Percentiles rank a stretch among this genome's conserved stretches.
Evolutionary conservation across 2,888 invertebrate genomes (phyloP).

Genomic region (Tanytarsus gracilentus): DNA sequence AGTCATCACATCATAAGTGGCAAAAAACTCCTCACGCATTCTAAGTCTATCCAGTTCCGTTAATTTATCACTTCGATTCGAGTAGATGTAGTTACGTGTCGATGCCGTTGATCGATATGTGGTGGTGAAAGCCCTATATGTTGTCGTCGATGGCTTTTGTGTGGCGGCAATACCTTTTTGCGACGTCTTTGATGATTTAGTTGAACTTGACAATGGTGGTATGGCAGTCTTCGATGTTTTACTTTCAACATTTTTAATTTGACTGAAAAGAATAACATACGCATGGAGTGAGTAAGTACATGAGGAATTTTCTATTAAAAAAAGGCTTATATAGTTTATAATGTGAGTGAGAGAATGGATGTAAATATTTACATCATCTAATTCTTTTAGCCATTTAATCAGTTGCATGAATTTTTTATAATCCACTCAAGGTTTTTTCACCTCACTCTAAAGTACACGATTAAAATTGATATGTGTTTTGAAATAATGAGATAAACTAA

Average conservation of each 20-base stretch:
- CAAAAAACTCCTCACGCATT: constrained; percentile 72
- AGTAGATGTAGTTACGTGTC: not conserved
- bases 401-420: not conserved
- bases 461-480: no score
- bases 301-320: constrained; percentile 6
- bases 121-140: constrained; percentile 8
- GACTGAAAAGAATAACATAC: constrained; percentile 21
- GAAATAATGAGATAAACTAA: not conserved
- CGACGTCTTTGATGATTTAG: constrained; percentile 29
- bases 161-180: constrained; percentile 12
- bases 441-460: no score
- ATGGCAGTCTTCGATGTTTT: constrained; percentile 19
- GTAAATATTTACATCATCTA: constrained; percentile 15
- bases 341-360: not conserved
- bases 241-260: constrained; percentile 26
- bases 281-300: not conserved
- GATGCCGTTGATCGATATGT: constrained; percentile 27
- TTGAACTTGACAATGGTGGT: constrained; percentile 22
- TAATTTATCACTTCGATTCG: constrained; percentile 1
- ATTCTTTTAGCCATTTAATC: constrained; percentile 1
- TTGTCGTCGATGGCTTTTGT: constrained; percentile 29
- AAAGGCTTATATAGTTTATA: not conserved
- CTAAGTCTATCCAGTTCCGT: constrained; percentile 50
- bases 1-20: constrained; percentile 89
- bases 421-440: not conserved